These are phyloP conservation scores for Lineus longissimus DNA, from an alignment of 1,140 invertebrate genomes.

Conservation along the genomic window DNA sequence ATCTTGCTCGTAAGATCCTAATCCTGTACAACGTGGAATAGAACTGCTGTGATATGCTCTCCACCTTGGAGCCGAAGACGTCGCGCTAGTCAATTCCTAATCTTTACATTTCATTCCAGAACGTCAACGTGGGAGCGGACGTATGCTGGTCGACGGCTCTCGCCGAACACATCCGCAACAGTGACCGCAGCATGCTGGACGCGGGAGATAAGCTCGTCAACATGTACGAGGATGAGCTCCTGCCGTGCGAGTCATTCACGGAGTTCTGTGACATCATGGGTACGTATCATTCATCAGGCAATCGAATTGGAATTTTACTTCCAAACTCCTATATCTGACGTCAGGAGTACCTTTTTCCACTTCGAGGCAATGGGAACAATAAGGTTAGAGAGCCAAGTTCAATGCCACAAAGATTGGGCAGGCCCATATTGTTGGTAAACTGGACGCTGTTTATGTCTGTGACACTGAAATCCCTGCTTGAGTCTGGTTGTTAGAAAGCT, in stretches of 20 bases:
- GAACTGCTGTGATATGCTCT: no score
- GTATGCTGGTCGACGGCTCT: slow-evolving; percentile 82
- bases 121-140: slow-evolving; percentile 60
- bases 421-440: no score
- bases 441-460: no score
- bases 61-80: no score
- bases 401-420: not conserved
- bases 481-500: no score
- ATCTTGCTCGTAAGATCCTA: no score
- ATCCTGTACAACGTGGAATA: no score
- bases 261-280: slow-evolving; percentile 83
- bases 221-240: slow-evolving; percentile 80
- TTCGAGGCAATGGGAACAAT: not conserved
- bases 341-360: not conserved
- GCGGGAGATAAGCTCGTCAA: slow-evolving; percentile 73
- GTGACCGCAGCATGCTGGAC: slow-evolving; percentile 85
- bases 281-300: slow-evolving; percentile 24
- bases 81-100: no score
- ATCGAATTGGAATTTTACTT: not conserved
- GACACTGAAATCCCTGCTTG: no score
- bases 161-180: slow-evolving; percentile 89
- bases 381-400: not conserved
- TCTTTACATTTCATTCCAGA: slow-evolving; percentile 60
- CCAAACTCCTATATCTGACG: not conserved
- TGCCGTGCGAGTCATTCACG: slow-evolving; percentile 81